A percentile compares a stretch with the other conserved stretches of the same genome.
Conservation (phyloP, 2,113 vertebrate genomes). For the Acanthisitta chloris region DNA sequence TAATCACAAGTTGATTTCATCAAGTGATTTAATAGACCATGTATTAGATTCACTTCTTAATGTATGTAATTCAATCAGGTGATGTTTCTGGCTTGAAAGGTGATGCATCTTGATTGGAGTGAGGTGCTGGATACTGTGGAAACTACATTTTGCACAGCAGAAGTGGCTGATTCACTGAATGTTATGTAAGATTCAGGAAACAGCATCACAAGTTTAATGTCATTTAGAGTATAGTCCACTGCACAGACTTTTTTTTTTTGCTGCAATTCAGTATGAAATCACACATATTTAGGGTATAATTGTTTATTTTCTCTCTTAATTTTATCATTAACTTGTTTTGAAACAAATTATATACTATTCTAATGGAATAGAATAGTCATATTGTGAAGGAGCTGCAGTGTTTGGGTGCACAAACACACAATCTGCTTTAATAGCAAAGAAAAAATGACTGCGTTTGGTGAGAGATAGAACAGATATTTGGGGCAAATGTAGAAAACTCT, state of each 20-base stretch:
- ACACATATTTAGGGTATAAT: neutral
- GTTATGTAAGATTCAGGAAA: neutral
- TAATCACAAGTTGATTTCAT: slow-evolving; percentile 23
- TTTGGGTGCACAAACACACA: neutral
- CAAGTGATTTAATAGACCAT: slow-evolving; percentile 24
- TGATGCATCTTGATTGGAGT: neutral
- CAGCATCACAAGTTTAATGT: neutral
- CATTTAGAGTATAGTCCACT: neutral
- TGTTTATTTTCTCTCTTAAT: neutral
- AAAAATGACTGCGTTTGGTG: neutral
- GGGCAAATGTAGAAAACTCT: neutral
- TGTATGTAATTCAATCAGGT: slow-evolving; percentile 18
- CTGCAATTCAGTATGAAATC: neutral
- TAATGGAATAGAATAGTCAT: neutral
- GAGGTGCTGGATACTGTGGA: neutral
- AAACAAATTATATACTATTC: neutral
- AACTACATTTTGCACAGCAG: neutral
- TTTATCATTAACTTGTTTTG: neutral
- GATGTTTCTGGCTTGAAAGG: slow-evolving; percentile 20
- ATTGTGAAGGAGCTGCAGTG: neutral
- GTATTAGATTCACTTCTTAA: slow-evolving; percentile 32
- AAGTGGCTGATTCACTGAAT: neutral
- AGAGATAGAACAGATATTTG: neutral
- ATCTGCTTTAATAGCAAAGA: neutral
- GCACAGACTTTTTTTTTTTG: neutral